phyloP scores from a whole-genome alignment of 2,113 vertebrate genomes.

The Microcebus murinus region DNA sequence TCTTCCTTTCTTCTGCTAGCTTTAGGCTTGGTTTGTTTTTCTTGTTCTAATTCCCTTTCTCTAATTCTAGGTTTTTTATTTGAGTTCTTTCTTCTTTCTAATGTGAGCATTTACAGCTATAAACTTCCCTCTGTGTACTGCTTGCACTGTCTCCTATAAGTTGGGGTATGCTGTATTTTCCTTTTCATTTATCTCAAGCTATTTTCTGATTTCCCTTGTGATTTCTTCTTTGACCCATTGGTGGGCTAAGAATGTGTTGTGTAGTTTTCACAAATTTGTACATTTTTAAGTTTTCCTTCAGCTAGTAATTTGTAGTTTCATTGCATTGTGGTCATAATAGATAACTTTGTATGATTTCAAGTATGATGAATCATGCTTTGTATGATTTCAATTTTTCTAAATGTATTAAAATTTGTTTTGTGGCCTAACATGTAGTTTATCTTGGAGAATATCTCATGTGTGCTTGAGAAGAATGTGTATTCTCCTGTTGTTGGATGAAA shows the following conservation, averaged over 20 bases:
- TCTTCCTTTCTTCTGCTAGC: not conserved
- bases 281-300: not conserved
- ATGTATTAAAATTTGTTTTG: not conserved
- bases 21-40: not conserved
- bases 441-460: not conserved
- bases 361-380: not conserved
- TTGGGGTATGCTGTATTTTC: not conserved
- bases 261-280: not conserved
- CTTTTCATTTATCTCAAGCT: not conserved
- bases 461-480: not conserved
- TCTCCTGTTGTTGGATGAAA: not conserved
- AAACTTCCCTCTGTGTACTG: not conserved
- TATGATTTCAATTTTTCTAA: not conserved
- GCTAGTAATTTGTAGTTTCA: not conserved
- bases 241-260: not conserved
- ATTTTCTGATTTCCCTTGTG: not conserved
- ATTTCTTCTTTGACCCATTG: not conserved
- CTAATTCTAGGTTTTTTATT: not conserved
- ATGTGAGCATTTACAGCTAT: not conserved
- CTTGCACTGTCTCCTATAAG: not conserved
- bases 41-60: not conserved
- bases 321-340: not conserved
- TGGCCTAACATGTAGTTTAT: not conserved
- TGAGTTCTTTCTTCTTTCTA: not conserved
- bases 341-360: not conserved